Evolutionary conservation across 2,888 invertebrate species (phyloP).

Genomic region (Dicranocentrus wangi): DNA sequence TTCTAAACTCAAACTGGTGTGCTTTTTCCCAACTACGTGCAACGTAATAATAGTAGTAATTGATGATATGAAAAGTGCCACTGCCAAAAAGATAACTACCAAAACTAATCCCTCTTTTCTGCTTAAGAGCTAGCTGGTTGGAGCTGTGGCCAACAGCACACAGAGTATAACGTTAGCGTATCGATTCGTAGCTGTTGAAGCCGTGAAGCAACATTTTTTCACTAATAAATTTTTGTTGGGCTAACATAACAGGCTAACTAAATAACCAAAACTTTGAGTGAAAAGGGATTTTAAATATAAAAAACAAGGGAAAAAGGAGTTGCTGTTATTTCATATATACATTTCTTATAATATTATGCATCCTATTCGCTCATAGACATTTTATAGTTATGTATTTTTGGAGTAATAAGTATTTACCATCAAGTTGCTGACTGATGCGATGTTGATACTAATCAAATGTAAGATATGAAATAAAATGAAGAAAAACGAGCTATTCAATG

Average conservation of each 20-base stretch:
- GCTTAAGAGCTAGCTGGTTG: no score
- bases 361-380: no score
- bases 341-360: no score
- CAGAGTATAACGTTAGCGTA: conserved; percentile 3
- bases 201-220: conserved; percentile 48
- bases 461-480: conserved; percentile 53
- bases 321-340: not conserved
- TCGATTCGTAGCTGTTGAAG: conserved; percentile 35
- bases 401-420: no score
- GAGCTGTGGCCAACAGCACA: no score
- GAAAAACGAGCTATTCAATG: conserved; percentile 57
- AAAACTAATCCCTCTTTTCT: conserved; percentile 17
- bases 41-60: conserved; percentile 44
- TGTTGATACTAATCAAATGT: conserved; percentile 55
- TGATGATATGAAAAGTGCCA: conserved; percentile 57
- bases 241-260: conserved; percentile 15
- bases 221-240: conserved; percentile 20
- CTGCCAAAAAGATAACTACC: conserved; percentile 45
- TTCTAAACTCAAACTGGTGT: conserved; percentile 5
- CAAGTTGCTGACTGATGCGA: conserved; percentile 52
- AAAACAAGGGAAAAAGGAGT: conserved; percentile 22
- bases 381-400: no score
- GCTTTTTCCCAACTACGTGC: not conserved
- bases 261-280: conserved; percentile 46
- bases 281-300: conserved; percentile 7